These are phyloP conservation scores for Orius insidiosus DNA, from an alignment of 1,140 invertebrate genomes.

Conservation along the genomic window DNA sequence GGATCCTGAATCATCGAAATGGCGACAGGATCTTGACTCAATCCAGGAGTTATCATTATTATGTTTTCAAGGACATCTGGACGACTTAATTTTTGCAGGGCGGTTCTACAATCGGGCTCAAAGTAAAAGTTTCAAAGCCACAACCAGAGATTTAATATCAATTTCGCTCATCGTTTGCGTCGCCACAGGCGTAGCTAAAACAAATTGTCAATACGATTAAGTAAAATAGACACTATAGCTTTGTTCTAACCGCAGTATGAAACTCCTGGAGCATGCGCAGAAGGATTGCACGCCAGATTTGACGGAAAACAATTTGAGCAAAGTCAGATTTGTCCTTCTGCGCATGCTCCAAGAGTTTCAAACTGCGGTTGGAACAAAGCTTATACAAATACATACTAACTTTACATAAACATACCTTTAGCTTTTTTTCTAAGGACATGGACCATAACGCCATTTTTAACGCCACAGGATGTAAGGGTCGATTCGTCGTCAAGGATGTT, in stretches of 20 bases:
- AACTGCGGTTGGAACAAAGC: no score
- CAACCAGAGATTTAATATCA: slow-evolving; percentile 28
- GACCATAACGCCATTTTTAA: slow-evolving; percentile 33
- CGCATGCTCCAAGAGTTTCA: no score
- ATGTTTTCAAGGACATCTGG: slow-evolving; percentile 36
- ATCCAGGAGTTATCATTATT: slow-evolving; percentile 30
- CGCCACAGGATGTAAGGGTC: slow-evolving; percentile 29
- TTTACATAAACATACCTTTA: slow-evolving; percentile 21
- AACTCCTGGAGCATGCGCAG: no score
- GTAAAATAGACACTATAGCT: no score
- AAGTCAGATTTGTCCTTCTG: no score
- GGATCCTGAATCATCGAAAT: slow-evolving; percentile 38
- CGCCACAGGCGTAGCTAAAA: slow-evolving; percentile 19
- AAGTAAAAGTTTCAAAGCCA: slow-evolving; percentile 30
- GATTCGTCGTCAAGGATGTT: slow-evolving; percentile 31
- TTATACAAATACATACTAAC: no score
- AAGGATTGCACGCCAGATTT: no score
- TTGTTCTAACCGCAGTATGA: no score
- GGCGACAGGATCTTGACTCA: slow-evolving; percentile 33
- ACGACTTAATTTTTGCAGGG: slow-evolving; percentile 32
- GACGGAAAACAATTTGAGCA: no score
- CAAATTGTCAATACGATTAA: no score
- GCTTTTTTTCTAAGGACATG: slow-evolving; percentile 33
- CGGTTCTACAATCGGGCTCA: slow-evolving; percentile 28
- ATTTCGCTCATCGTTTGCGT: slow-evolving; percentile 25